Percentiles rank a stretch among this genome's conserved stretches.
Evolutionary conservation across 1,140 invertebrate genomes (phyloP).

Genomic region (Prorops nasuta): DNA sequence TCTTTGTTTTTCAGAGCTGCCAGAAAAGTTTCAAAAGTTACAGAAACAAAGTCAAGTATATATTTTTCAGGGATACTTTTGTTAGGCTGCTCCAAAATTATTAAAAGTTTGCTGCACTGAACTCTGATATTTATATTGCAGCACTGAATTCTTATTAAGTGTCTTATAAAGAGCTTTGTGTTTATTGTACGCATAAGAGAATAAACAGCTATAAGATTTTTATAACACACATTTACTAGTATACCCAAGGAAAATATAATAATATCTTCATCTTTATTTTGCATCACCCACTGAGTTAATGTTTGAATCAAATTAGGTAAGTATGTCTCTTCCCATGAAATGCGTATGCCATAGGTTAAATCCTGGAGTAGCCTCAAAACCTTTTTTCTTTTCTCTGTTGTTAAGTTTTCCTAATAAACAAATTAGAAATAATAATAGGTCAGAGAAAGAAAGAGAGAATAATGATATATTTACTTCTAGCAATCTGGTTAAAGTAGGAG

Average conservation of each 20-base stretch:
- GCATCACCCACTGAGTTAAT: conserved; percentile 62
- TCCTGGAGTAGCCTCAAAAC: conserved; percentile 60
- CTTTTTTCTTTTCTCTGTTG: conserved; percentile 49
- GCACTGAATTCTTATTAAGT: conserved; percentile 58
- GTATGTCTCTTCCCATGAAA: conserved; percentile 70
- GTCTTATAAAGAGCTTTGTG: conserved; percentile 61
- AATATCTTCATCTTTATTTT: conserved; percentile 59
- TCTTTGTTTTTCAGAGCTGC: conserved; percentile 55
- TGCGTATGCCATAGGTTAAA: conserved; percentile 69
- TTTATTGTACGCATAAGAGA: conserved; percentile 65
- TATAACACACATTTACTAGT: conserved; percentile 72
- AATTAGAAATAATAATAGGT: conserved; percentile 5
- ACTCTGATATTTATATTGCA: conserved; percentile 51
- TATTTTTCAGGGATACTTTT: conserved; percentile 55
- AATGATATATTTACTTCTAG: conserved; percentile 53
- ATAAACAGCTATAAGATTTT: conserved; percentile 67
- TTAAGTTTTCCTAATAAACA: conserved; percentile 33
- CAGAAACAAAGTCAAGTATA: conserved; percentile 54
- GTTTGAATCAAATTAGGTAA: conserved; percentile 63
- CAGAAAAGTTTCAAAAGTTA: conserved; percentile 55
- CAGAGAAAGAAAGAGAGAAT: background rate
- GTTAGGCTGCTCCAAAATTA: conserved; percentile 58
- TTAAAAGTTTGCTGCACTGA: conserved; percentile 59
- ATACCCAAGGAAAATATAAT: conserved; percentile 64
- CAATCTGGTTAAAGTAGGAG: conserved; percentile 62